phyloP scores from a whole-genome alignment of 2,888 invertebrate species.

The Drosophila hawaiiensis region DNA sequence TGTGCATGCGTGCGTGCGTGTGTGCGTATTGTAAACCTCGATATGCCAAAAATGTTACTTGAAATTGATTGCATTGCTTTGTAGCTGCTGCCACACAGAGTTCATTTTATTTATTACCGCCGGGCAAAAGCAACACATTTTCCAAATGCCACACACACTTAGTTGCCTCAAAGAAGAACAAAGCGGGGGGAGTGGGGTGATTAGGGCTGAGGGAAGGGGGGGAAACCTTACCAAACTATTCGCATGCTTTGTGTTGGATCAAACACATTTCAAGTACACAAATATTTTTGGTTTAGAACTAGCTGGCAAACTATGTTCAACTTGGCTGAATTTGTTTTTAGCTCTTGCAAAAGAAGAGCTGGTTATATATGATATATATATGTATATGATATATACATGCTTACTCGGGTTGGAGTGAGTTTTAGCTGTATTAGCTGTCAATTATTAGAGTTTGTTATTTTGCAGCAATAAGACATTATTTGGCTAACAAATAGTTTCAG shows the following conservation, averaged over 20 bases:
- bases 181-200: neutral
- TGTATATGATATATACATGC: neutral
- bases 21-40: slow-evolving; percentile 53
- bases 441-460: neutral
- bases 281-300: slow-evolving; percentile 38
- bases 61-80: slow-evolving; percentile 81
- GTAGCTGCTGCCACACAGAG: slow-evolving; percentile 58
- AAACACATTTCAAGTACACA: slow-evolving; percentile 70
- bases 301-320: neutral
- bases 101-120: slow-evolving; percentile 76
- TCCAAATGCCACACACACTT: slow-evolving; percentile 64
- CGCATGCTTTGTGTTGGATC: slow-evolving; percentile 73
- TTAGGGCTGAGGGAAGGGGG: neutral
- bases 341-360: neutral
- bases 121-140: slow-evolving; percentile 72
- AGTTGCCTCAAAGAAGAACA: slow-evolving; percentile 1
- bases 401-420: neutral
- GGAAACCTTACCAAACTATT: slow-evolving; percentile 59
- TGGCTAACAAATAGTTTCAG: neutral
- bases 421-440: neutral
- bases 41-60: slow-evolving; percentile 80
- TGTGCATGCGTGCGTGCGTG: neutral
- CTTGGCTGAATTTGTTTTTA: neutral
- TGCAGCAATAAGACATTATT: neutral
- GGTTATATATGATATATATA: neutral